A percentile compares a stretch with the other conserved stretches of the same genome.
Conservation (phyloP, 2,797 vertebrate genomes). For the Natrix natrix region DNA sequence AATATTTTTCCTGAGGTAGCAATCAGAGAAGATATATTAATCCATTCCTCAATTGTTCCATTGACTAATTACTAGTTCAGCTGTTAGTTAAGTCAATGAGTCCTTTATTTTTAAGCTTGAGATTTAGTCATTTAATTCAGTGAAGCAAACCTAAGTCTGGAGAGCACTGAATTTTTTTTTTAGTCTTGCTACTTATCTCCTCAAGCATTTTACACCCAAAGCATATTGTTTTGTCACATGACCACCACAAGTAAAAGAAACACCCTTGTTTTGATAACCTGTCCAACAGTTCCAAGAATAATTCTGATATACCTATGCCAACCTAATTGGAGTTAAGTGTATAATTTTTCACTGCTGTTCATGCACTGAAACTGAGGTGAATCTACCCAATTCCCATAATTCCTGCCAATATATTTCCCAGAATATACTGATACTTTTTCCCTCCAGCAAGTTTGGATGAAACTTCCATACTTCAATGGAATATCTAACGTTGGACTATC, state of each 20-base stretch:
- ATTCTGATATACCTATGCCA: background rate
- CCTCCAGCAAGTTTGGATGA: background rate
- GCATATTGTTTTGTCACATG: background rate
- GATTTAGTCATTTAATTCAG: background rate
- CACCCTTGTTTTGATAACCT: background rate
- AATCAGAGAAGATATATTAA: background rate
- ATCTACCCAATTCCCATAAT: background rate
- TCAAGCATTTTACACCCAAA: background rate
- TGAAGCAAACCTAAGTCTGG: background rate
- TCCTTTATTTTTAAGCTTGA: background rate
- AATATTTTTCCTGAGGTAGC: background rate
- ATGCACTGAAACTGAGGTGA: background rate
- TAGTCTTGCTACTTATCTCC: background rate
- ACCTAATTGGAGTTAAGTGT: background rate
- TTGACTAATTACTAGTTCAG: background rate
- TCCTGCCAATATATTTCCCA: background rate
- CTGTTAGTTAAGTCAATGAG: background rate
- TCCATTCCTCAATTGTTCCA: background rate
- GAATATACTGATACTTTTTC: background rate
- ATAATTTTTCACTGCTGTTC: background rate
- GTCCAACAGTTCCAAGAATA: background rate
- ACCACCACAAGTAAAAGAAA: background rate
- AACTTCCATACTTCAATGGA: background rate
- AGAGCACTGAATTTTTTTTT: background rate
- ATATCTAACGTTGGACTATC: background rate